Evolutionary conservation across 2,888 invertebrate species (phyloP), one percentile per base, ranked within the genome.

Genomic region (Gymnosoma rotundatum): DNA sequence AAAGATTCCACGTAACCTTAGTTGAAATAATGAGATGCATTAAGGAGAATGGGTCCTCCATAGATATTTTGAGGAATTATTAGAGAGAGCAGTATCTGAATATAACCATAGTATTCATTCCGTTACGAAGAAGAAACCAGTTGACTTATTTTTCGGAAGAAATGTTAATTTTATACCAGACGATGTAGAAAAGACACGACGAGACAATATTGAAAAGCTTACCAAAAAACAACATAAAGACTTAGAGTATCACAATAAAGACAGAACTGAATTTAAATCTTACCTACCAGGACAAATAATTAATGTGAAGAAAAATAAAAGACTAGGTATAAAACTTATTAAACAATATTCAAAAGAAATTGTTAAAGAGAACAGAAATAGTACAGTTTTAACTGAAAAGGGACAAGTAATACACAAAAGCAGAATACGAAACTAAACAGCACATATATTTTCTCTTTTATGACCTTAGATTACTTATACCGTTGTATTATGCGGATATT

Each of bases 351-450:
- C 38, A 9, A 38, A 38, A 10, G 38, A 38, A 38, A 38, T 38
- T 9, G 2, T 38, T 10, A 38, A 10, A 10, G 38, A 38, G 10
- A 38, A 38, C 10, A 38, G 38, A 10, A 10, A 38, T 38, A 38
- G 38, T 38, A 38, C 38, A 9, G 38, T 38, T 10, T 38, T 38
- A 10, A 38, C 38, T 9, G 38, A 38, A 38, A 38, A 38, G 75
- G 67, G 73, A 86, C 25, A 83, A 45, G 25, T 69, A 67, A 60
- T 83, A 8, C 76, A 83, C 38, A 79, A 83, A 82, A 86, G 76
- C 56, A 54, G 72, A 25, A 86, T 83, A 38, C 74, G 76, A 61
- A 86, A 86, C 12, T 83, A 64, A 81, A 50, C 14, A 38, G 38
- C 48, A 25, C 25, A 25, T 25, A 25, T 25, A 25, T 25, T 25